A percentile compares a stretch with the other conserved stretches of the same genome.
Conservation (phyloP, 2,113 vertebrate genomes). For the Sinocyclocheilus anophthalmus region DNA sequence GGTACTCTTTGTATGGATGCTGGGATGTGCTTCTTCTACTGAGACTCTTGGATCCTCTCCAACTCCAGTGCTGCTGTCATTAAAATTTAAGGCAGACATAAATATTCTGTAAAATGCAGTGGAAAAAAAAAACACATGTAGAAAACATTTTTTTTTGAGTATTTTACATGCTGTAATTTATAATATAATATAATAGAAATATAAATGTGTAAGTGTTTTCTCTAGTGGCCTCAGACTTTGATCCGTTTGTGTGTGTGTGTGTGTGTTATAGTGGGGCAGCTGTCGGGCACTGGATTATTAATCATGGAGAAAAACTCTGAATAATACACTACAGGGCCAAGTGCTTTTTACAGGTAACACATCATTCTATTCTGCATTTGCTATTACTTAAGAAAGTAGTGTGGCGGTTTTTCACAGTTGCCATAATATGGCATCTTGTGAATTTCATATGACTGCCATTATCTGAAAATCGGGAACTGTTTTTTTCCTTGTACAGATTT, state of each 20-base stretch:
- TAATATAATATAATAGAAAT: no score
- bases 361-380: neutral
- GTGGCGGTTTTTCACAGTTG: neutral
- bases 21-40: no score
- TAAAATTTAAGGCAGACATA: neutral
- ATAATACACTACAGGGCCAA: slow-evolving; percentile 42
- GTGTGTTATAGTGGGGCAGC: neutral
- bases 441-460: neutral
- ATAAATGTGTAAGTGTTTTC: no score
- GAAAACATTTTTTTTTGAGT: no score
- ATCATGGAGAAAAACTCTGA: slow-evolving; percentile 33
- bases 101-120: neutral
- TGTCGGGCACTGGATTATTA: slow-evolving; percentile 50
- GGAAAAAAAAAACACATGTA: no score
- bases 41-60: no score
- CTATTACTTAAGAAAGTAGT: neutral
- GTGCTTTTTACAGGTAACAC: neutral
- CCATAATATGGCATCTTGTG: neutral
- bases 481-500: no score
- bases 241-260: neutral
- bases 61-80: neutral
- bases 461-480: neutral
- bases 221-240: neutral
- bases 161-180: no score
- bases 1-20: no score